A percentile compares a stretch with the other conserved stretches of the same genome.
Conservation (phyloP, 2,113 vertebrate species). For the Dascyllus trimaculatus region DNA sequence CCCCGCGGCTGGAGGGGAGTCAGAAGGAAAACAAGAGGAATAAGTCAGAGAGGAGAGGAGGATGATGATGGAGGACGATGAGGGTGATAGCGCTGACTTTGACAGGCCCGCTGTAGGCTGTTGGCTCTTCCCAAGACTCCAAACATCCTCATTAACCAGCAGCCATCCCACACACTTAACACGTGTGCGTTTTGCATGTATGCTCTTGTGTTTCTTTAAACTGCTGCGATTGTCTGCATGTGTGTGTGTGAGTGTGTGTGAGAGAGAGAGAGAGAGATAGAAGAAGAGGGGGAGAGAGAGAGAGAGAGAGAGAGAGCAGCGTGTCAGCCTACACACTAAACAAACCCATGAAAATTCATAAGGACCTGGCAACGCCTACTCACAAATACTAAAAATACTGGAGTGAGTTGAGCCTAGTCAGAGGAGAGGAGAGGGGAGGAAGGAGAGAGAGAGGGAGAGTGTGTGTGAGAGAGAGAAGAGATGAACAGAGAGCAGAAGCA, state of each 20-base stretch:
- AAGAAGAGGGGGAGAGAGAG: constrained; percentile 1
- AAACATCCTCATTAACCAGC: constrained; percentile 78
- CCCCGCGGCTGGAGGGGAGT: constrained; percentile 50
- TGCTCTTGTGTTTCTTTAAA: constrained; percentile 68
- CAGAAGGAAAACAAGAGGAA: constrained; percentile 45
- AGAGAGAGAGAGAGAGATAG: constrained; percentile 24
- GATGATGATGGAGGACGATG: constrained; percentile 61
- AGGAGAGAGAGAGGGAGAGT: constrained; percentile 49
- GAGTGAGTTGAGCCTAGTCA: constrained; percentile 80
- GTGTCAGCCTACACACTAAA: constrained; percentile 82
- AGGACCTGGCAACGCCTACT: constrained; percentile 82
- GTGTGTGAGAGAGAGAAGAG: constrained; percentile 43
- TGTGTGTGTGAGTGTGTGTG: constrained; percentile 20
- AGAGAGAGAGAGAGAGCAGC: constrained; percentile 57
- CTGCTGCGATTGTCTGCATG: constrained; percentile 50
- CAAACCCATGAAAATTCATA: constrained; percentile 86
- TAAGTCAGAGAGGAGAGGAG: constrained; percentile 43
- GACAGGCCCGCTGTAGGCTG: constrained; percentile 75
- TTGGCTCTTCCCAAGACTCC: constrained; percentile 70
- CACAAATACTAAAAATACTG: constrained; percentile 83
- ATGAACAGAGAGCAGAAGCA: constrained; percentile 74
- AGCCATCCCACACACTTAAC: constrained; percentile 75
- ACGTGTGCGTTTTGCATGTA: constrained; percentile 58
- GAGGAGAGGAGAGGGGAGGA: constrained; percentile 70
- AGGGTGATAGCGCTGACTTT: constrained; percentile 61